Conservation (phyloP, 2,888 invertebrate species). For the Hedychridium roseum region DNA sequence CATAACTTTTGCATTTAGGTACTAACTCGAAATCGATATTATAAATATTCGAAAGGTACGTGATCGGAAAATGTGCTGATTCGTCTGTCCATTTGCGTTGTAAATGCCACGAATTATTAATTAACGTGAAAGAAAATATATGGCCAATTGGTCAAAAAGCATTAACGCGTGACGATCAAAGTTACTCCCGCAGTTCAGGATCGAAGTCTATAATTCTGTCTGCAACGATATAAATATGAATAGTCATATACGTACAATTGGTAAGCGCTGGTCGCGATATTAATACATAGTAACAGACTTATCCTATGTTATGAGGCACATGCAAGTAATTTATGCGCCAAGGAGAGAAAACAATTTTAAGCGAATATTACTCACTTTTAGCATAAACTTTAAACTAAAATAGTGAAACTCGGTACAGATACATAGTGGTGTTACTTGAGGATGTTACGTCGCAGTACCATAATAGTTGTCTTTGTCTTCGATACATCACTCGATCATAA, state of each 20-base stretch:
- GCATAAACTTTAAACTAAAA: conserved; percentile 6
- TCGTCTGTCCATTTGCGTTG: conserved; percentile 59
- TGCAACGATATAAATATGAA: conserved; percentile 25
- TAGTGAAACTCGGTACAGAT: no score
- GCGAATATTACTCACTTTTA: conserved; percentile 8
- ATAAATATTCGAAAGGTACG: conserved; percentile 18
- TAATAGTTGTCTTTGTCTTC: no score
- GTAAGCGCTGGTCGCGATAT: conserved; percentile 37
- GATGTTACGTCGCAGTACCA: no score
- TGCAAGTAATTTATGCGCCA: conserved; percentile 22
- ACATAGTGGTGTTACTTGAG: no score
- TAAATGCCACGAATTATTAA: conserved; percentile 41
- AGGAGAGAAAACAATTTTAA: conserved; percentile 8
- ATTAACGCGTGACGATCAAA: conserved; percentile 27
- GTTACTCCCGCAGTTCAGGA: conserved; percentile 14
- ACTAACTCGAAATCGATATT: background rate
- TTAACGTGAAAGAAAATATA: conserved; percentile 11
- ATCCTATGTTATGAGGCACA: conserved; percentile 21
- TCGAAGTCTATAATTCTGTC: conserved; percentile 19
- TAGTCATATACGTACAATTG: conserved; percentile 28
- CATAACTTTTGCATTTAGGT: no score
- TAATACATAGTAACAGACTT: conserved; percentile 26
- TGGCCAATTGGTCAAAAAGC: conserved; percentile 18
- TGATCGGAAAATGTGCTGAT: conserved; percentile 44
- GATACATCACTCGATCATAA: no score